Base-by-base conservation (phyloP, 2,113 vertebrate genomes). In the Embiotoca jacksoni region DNA sequence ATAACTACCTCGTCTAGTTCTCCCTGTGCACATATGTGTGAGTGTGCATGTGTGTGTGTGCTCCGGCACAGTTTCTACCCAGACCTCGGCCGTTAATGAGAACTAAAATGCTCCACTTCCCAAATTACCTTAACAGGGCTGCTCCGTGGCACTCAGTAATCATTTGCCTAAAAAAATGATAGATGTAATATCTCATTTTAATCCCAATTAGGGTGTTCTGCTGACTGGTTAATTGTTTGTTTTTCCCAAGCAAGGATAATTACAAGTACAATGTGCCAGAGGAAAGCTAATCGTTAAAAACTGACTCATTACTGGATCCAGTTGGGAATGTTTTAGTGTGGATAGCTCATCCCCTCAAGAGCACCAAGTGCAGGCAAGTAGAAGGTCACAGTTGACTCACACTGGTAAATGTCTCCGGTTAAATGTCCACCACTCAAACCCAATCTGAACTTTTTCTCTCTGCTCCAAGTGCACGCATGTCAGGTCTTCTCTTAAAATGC, bases 211-310 rank as follows among this genome's bases (percentile, higher is more conserved):
- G 83, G 44, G 77, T 67, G 81, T 93, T 92, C 84, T 90, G 89
- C 90, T 93, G 89, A 91, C 89, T 92, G 81, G 88, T 91, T 94
- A 94, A 93, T 93, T 94, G 92, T 94, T 94, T 94, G 86, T 93
- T 94, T 93, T 91, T 81, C 69, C 80, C 64, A 71, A 82, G 92
- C 86, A 79, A 67, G 90, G 85, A 80, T 93, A 94, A 94, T 94
- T 93, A 90, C 80, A 83, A 88, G 63, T 67, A 90, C 85, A 91
- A 84, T 91, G 85, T 89, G 92, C 91, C 85, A 81, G 91, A 86
- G 84, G 88, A 90, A 75, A 88, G 73, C 71, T 75, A 85, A 89
- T 93, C 54, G 44, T 92, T 92, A 86, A 87, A 93, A 91, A 91
- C 72, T 49, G 86, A 84, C 88, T 92, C 88, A 91, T 94, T 92